Conservation (phyloP, 2,888 invertebrate genomes). For the Acanthosoma haemorrhoidale region DNA sequence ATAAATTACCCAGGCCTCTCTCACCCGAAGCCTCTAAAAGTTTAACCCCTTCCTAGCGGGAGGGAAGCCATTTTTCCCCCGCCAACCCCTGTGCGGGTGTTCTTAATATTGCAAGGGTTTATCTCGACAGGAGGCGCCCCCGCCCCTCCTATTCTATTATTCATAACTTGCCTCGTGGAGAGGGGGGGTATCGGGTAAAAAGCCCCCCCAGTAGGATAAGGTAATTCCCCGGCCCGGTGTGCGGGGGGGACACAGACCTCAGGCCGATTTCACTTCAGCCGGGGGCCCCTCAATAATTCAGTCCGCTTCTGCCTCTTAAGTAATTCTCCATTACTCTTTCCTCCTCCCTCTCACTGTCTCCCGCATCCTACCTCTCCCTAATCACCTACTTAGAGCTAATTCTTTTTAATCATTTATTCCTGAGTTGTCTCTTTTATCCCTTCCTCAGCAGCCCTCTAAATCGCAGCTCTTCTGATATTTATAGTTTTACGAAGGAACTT, state of each 20-base stretch:
- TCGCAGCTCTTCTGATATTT: not conserved
- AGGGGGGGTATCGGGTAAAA: constrained; percentile 42
- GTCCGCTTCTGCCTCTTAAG: constrained; percentile 13
- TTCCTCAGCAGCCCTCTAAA: not conserved
- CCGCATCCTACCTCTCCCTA: constrained; percentile 20
- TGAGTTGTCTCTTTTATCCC: not conserved
- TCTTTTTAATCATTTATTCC: constrained; percentile 21
- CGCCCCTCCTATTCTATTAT: constrained; percentile 43
- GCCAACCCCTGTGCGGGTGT: not conserved
- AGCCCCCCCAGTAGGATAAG: constrained; percentile 43
- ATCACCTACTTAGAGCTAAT: constrained; percentile 24
- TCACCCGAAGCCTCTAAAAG: constrained; percentile 2
- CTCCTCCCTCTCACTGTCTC: constrained; percentile 22
- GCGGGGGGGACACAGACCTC: not conserved
- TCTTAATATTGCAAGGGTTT: constrained; percentile 22
- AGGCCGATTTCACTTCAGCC: constrained; percentile 43
- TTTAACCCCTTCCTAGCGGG: constrained; percentile 31
- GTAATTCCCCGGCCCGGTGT: not conserved
- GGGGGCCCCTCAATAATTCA: constrained; percentile 35
- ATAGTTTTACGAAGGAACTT: too few species aligned
- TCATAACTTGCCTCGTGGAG: constrained; percentile 46
- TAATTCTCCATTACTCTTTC: constrained; percentile 34
- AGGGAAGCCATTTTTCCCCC: constrained; percentile 22
- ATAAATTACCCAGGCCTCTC: constrained; percentile 19
- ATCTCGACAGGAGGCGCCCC: constrained; percentile 9